phyloP scores from a whole-genome alignment of 2,113 vertebrate species.

The Microcebus lehilahytsara region DNA sequence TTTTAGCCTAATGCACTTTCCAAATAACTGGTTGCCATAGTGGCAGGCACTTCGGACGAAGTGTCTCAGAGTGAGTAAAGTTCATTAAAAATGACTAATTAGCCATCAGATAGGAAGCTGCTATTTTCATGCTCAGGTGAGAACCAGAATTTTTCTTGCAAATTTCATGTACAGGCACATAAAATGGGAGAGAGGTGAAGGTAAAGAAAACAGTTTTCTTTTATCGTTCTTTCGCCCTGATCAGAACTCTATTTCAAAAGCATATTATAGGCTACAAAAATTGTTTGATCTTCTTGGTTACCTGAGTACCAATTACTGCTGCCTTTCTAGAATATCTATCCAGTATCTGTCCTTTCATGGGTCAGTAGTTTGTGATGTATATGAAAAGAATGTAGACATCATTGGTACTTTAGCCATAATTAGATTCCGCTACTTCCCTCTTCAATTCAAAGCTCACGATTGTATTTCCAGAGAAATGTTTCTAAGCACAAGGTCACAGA shows the following conservation, averaged over 20 bases:
- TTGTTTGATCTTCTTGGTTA: constrained; percentile 38
- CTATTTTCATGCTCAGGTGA: constrained; percentile 45
- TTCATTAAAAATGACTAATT: constrained; percentile 69
- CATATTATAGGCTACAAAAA: constrained; percentile 57
- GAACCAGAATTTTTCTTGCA: not conserved
- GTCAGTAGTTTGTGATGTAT: constrained; percentile 49
- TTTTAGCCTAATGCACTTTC: constrained; percentile 64
- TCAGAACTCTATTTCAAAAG: constrained; percentile 24
- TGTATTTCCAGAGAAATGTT: constrained; percentile 79
- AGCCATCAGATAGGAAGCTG: constrained; percentile 14
- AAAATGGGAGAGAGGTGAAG: not conserved
- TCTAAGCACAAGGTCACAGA: constrained; percentile 76
- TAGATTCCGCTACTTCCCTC: constrained; percentile 75
- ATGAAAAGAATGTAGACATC: constrained; percentile 35
- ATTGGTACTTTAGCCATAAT: constrained; percentile 71
- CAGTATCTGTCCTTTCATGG: not conserved
- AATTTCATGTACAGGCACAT: not conserved
- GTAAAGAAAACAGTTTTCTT: not conserved
- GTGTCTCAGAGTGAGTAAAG: constrained; percentile 44
- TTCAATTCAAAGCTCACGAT: constrained; percentile 63
- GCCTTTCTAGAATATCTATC: constrained; percentile 43
- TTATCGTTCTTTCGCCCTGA: not conserved
- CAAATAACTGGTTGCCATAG: constrained; percentile 57
- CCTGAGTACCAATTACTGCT: constrained; percentile 45
- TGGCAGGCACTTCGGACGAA: constrained; percentile 45